Percentiles rank a stretch among this genome's conserved stretches.
Conservation (phyloP, 2,888 invertebrate species). For the Mesorhabditis belari region DNA sequence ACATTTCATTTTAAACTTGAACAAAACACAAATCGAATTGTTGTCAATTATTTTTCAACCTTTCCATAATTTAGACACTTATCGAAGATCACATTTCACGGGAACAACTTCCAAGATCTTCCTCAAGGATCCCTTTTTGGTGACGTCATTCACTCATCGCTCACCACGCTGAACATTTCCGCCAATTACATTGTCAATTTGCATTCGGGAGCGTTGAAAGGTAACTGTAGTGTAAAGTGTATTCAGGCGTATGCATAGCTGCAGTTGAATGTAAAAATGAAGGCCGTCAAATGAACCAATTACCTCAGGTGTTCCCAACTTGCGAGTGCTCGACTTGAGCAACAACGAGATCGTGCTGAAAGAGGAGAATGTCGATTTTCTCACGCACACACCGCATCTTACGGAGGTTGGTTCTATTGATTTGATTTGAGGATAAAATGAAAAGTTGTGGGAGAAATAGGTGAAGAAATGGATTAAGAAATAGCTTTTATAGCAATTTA, state of each 20-base stretch:
- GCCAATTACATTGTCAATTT: constrained; percentile 48
- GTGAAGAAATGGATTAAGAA: constrained; percentile 5
- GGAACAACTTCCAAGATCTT: constrained; percentile 52
- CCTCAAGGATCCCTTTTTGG: constrained; percentile 47
- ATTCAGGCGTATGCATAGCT: no score
- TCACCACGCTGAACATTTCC: constrained; percentile 46
- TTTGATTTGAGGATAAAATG: no score
- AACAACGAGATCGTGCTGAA: constrained; percentile 47
- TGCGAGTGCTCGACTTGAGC: constrained; percentile 44
- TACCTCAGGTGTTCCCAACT: constrained; percentile 38
- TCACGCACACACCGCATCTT: constrained; percentile 43
- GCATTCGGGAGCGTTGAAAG: not conserved
- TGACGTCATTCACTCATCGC: constrained; percentile 22
- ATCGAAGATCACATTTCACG: constrained; percentile 48
- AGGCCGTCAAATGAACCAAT: no score
- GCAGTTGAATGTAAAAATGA: no score
- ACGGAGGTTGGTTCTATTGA: no score
- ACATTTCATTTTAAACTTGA: no score
- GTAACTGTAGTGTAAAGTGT: no score
- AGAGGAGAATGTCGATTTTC: constrained; percentile 39
- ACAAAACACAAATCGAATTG: no score
- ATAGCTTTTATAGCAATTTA: constrained; percentile 1
- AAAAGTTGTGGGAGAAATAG: not conserved
- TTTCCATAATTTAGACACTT: constrained; percentile 24
- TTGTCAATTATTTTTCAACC: no score